Evolutionary conservation across 2,888 invertebrate genomes (phyloP), one percentile per base, ranked within the genome.

Genomic region (Endotricha flammealis): DNA sequence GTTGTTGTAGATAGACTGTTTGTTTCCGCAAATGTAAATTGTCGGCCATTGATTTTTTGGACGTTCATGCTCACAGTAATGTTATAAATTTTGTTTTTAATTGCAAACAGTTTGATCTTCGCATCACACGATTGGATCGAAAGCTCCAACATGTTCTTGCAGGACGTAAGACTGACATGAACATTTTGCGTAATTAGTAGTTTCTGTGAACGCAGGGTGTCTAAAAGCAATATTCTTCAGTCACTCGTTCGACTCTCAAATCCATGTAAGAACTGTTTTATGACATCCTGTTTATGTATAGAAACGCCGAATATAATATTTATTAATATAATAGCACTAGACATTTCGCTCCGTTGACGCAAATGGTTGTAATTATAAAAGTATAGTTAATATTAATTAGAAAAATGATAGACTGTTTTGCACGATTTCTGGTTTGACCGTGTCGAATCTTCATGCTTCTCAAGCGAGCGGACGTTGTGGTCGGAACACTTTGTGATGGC

Each of bases 281-380:
- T 40, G 73, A 65, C 75, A 73, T 72, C 70, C 75, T 72, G 71
- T 43, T 45, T 59, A 57, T 53, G 53, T 58, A 66, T 66, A 68
- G 51, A 73, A 73, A 70, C 71, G 73, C 68, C 75, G 72, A 73
- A 67, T 64, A 42, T 70, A 66, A 62, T 73, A 69, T 73, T 69
- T 72, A 72, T 75, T 62, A 61, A 67, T 41, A 62, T 57, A 53
- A 66, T 76, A 80, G 75, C 74, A 75, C 73, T 83, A 82, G 75
- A 76, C 64, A 67, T 77, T 79, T 77, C 76, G 74, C 75, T 82
- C 79, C 76, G 71, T 82, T 83, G 68, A 75, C 72, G 77, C 78
- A 73, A 80, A 81, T 68, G 86, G 85, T 86, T 86, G 86, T 86
- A 82, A 81, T 80, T 70, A 70, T 79, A 77, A 80, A 72, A 64